A percentile compares a stretch with the other conserved stretches of the same genome.
Evolutionary conservation across 2,797 vertebrate genomes (phyloP).

Genomic region (Centroberyx gerrardi): DNA sequence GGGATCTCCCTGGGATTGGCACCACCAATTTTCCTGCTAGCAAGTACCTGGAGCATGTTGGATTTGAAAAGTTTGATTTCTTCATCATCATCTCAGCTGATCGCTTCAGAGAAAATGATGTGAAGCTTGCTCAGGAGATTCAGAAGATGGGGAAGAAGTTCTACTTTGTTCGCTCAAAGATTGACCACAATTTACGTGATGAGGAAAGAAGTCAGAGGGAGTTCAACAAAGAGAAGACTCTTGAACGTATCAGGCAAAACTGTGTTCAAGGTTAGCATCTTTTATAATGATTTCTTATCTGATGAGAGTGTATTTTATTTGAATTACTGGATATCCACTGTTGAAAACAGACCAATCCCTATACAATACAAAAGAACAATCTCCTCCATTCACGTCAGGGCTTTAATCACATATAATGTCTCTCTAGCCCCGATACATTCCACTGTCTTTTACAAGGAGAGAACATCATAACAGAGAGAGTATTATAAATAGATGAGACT

Average conservation of each 20-base stretch:
- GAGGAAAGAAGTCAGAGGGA: conserved; percentile 41
- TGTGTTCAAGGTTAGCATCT: conserved; percentile 52
- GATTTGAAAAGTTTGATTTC: conserved; percentile 83
- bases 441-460: too few relatives aligned
- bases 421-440: too few relatives aligned
- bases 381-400: too few relatives aligned
- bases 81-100: conserved; percentile 79
- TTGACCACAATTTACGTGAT: conserved; percentile 75
- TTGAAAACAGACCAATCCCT: background rate
- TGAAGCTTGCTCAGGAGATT: conserved; percentile 79
- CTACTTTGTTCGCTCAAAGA: conserved; percentile 86
- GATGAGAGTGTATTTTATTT: background rate
- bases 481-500: too few relatives aligned
- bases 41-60: conserved; percentile 78
- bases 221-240: conserved; percentile 52
- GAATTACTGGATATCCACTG: background rate
- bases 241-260: conserved; percentile 71
- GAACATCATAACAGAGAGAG: too few relatives aligned
- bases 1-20: conserved; percentile 87
- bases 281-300: background rate
- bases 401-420: too few relatives aligned
- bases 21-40: conserved; percentile 76
- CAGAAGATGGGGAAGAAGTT: conserved; percentile 79
- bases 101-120: conserved; percentile 80
- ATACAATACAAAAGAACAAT: background rate